Evolutionary conservation across 2,888 invertebrate genomes (phyloP), one percentile per base, ranked within the genome.

Genomic region (Conops quadrifasciatus): DNA sequence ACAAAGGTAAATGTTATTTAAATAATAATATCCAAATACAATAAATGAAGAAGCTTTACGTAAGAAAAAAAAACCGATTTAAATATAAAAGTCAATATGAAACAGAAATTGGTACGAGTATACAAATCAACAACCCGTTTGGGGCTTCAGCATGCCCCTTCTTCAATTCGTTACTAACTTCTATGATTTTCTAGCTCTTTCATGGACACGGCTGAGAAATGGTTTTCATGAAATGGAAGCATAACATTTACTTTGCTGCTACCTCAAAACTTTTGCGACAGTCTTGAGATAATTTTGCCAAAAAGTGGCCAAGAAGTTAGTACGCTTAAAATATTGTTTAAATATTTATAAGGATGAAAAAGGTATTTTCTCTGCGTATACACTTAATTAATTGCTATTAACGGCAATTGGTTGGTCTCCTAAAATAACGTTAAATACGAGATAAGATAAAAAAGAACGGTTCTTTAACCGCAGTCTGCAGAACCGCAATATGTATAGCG

Each of bases 1-100:
- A 69, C 71, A 47, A 70, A 74, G 64, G 70, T 66, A 74, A 74
- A 74, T 67, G 72, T 66, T 56, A n/a, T 49, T 64, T 16, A 51
- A 28, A 43, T 26, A 65, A 71, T 64, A 56, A 28, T 67, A 64
- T 28, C 16, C 24, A 66, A 53, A 71, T 51, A 65, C 45, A 24
- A 24, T 3, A 63, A 63, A 63, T 47, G 24, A 19, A 21, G 19
- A 36, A 62, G 21, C 60, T 56, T 36, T 36, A 36, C 36, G 9
- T 59, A 45, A 56, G 16, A 58, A 49, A 49, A 53, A 64, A 65
- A 62, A 59, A 16, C 21, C 56, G 26, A 47, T 56, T 26, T 26
- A n/a, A 58, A 58, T 4, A 3, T 19, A 62, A 19, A 62, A 62
- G 16, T 28, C 19, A 63, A 24, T 24, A 49, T 26, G 21, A 13